Base-by-base conservation (phyloP, 1,140 invertebrate genomes). In the Drosophila malerkotliana region DNA sequence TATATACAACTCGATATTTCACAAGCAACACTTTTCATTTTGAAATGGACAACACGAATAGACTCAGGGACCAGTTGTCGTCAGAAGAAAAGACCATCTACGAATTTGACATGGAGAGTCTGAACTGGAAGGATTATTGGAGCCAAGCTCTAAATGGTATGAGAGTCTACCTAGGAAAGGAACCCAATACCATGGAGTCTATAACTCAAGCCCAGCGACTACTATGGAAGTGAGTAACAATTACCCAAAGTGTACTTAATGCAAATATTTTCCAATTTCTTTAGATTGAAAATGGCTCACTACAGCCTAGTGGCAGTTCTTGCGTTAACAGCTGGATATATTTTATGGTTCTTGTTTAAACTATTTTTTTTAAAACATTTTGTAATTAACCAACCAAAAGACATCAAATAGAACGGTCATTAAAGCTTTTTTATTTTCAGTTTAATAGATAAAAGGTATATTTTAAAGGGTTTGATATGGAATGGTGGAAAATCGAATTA, bases 1-100 rank as follows among this genome's bases (percentile, higher is more conserved):
- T 94, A 3, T 91, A 92, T 12, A 93, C 94, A 3, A 91, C 96
- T 14, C 92, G 94, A n/a, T 96, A 94, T 74, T 96, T 97, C 88
- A 93, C 94, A 4, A 92, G 92, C 0, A 90, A 93, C 28, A 90
- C 94, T 60, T 97, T 95, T 95, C 92, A 93, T 30, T 96, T 97
- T 79, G 84, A 93, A 3, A 95, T 94, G 72, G 88, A 92, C 0
- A 96, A 97, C 77, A 92, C 94, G 0, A 90, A 93, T 41, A 81
- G 84, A 4, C 90, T 98, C 45, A 93, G 94, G 90, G 76, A 91
- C 0, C 92, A 92, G 10, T 83, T 97, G 44, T 92, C 94, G 1
- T 67, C 75, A 0, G 85, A 92, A 26, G 96, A 97, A 84, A 92
- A 93, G 56, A 81, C 92, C 1, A 83, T 94, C 1, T 97, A 96